Percentiles rank a stretch among this genome's conserved stretches.
phyloP scores from a whole-genome alignment of 2,113 vertebrate genomes.

The Egretta garzetta region DNA sequence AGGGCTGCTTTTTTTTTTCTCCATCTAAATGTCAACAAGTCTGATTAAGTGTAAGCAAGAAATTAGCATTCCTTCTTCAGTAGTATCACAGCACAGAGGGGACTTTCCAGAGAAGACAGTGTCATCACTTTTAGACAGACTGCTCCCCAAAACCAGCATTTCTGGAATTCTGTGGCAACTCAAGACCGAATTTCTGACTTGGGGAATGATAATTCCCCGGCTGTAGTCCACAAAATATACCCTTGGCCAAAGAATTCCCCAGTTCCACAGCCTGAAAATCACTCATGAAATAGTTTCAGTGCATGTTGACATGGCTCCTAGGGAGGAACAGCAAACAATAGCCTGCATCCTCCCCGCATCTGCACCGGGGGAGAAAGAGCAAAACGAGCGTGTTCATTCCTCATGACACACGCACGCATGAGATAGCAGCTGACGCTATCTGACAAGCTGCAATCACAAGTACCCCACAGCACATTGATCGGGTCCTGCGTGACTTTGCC shows the following conservation, averaged over 20 bases:
- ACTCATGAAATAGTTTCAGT: not conserved
- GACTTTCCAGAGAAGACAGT: slow-evolving; percentile 2
- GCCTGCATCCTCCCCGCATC: not conserved
- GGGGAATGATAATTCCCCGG: not conserved
- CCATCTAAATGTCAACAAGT: slow-evolving; percentile 62
- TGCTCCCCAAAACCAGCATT: not conserved
- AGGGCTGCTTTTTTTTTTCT: not conserved
- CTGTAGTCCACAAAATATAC: not conserved
- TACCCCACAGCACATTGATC: not conserved
- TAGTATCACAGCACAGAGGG: not conserved
- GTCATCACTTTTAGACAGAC: slow-evolving; percentile 16
- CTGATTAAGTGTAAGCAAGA: slow-evolving; percentile 62
- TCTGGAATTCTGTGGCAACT: not conserved
- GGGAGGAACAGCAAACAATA: not conserved
- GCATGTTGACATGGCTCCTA: not conserved
- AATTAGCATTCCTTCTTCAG: slow-evolving; percentile 44
- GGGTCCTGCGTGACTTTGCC: not conserved
- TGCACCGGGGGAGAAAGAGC: not conserved
- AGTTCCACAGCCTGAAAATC: not conserved
- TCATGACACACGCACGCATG: not conserved
- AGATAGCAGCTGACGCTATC: not conserved
- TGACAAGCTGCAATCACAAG: slow-evolving; percentile 17
- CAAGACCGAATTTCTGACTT: not conserved
- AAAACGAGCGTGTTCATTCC: rapidly evolving
- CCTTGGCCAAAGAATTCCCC: not conserved